Conservation (phyloP, 2,888 invertebrate genomes). For the Imbricaverruca yamaguchii region DNA sequence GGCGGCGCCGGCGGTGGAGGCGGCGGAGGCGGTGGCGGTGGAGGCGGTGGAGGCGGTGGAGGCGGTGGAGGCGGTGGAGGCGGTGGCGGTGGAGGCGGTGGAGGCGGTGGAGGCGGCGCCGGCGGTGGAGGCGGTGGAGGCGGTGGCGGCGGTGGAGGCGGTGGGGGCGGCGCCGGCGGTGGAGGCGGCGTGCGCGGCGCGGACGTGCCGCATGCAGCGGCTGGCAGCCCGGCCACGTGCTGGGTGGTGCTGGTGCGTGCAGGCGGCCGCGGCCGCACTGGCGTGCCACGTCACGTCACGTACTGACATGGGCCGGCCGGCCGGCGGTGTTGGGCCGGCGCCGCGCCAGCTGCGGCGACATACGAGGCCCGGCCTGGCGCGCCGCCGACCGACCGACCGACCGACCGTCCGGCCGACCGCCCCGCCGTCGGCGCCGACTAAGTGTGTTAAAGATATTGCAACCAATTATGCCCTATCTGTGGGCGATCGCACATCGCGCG, state of each 20-base stretch:
- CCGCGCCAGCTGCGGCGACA: too few relatives aligned
- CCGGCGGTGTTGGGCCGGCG: too few relatives aligned
- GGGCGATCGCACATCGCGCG: background rate
- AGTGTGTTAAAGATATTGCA: conserved; percentile 16
- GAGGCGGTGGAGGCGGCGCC: background rate
- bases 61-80: background rate
- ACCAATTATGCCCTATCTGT: conserved; percentile 5
- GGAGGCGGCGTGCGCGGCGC: background rate
- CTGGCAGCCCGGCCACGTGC: background rate
- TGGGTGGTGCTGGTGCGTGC: too few relatives aligned
- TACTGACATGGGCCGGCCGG: too few relatives aligned
- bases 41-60: background rate
- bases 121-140: background rate
- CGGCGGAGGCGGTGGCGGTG: too few relatives aligned
- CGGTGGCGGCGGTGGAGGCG: background rate
- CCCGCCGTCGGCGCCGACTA: background rate
- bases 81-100: background rate
- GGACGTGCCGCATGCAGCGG: background rate
- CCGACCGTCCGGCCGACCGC: background rate
- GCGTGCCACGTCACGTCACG: too few relatives aligned
- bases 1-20: background rate
- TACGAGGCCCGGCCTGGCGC: too few relatives aligned
- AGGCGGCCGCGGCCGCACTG: too few relatives aligned
- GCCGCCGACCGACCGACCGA: too few relatives aligned
- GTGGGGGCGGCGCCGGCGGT: background rate